These are phyloP conservation scores for Virgularia gustaviana DNA, from an alignment of 92 coral and sea anemone genomes.

Conservation along the genomic window DNA sequence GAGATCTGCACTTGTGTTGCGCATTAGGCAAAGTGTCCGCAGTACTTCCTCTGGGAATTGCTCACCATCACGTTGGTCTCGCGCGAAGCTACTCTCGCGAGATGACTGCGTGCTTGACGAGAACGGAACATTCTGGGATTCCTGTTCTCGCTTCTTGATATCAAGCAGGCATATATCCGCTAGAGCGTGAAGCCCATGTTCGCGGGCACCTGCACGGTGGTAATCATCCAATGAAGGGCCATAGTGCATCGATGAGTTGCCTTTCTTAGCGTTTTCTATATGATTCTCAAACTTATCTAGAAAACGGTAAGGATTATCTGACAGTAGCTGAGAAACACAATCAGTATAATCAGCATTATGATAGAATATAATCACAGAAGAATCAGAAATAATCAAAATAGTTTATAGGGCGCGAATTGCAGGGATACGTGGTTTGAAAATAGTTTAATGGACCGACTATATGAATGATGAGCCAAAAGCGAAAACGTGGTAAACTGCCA, in stretches of 20 bases:
- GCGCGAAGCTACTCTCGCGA: neutral
- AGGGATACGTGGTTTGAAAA: too few species aligned
- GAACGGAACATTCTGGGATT: slow-evolving; percentile 2
- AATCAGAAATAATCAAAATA: too few species aligned
- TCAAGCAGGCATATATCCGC: slow-evolving; percentile 77
- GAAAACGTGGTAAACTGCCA: too few species aligned
- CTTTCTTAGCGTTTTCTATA: neutral
- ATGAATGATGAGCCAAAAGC: too few species aligned
- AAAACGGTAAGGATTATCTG: too few species aligned
- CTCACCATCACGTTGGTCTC: slow-evolving; percentile 17
- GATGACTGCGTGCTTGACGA: neutral
- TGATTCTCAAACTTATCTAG: too few species aligned
- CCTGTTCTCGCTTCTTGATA: slow-evolving; percentile 25
- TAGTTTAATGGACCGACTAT: too few species aligned
- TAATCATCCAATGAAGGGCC: neutral
- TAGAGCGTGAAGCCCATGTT: slow-evolving; percentile 87
- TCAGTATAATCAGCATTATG: too few species aligned
- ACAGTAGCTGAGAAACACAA: too few species aligned
- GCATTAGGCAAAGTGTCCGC: slow-evolving; percentile 38
- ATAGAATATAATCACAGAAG: too few species aligned
- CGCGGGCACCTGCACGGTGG: neutral
- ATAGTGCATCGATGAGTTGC: neutral
- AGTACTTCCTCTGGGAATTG: slow-evolving; percentile 43
- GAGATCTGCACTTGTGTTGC: slow-evolving; percentile 33
- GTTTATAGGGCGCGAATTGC: too few species aligned